Evolutionary conservation across 2,113 vertebrate genomes (phyloP), one percentile per base, ranked within the genome.

Genomic region (Tragelaphus imberbis): DNA sequence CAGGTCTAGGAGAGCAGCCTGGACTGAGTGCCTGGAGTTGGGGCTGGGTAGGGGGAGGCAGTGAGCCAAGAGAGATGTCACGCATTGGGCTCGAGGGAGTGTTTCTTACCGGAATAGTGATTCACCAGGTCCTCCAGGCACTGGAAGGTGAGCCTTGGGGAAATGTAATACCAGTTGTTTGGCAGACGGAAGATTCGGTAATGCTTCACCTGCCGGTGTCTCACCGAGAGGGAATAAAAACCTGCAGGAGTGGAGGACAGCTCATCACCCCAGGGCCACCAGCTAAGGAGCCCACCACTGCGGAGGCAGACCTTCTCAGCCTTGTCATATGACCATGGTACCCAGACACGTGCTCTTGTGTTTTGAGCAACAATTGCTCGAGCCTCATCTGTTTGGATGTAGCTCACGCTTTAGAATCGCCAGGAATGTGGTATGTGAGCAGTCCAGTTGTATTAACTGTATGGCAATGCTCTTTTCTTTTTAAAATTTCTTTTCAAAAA

Each of bases 101-200:
- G 1, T 44, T 4, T 90, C 99, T 98, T 98, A 99, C 99, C 99
- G 21, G 99, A 99, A 98, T 99, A 99, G 99, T 99, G 99, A 91
- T 99, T 99, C 94, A 99, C 99, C 94, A 99, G 98, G 91, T 99
- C 99, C 98, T 99, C 99, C 49, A 99, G 99, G 97, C 99, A 99
- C 98, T 99, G 99, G 98, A 99, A 99, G n/a, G 99, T 99, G 98
- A 99, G 99, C 33, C 99, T 98, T 14, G 99, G 99, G 1, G 99
- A 99, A 98, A 99, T 99, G 98, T 99, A 99, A 97, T 99, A 99
- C 99, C 99, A 99, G 98, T 99, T 99, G 97, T 99, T 99, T 1
- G 99, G 99, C 97, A 99, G 98, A 92, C 99, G 99, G 97, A 99
- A 99, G 97, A 99, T 99, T 19, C 99, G 99, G 98, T 99, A 99